These are phyloP conservation scores for Hestina assimilis DNA, from an alignment of 1,140 invertebrate species.

Conservation along the genomic window DNA sequence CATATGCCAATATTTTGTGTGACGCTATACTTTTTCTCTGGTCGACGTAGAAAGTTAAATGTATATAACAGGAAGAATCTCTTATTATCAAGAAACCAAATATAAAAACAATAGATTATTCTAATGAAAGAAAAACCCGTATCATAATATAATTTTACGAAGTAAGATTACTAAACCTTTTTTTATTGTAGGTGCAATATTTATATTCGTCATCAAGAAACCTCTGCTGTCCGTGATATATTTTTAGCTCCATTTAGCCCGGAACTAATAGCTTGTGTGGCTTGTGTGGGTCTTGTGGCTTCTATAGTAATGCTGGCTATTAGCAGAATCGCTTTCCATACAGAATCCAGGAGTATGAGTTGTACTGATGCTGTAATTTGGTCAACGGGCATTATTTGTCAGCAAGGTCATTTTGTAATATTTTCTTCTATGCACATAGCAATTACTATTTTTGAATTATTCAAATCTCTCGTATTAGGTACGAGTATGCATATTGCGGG, in stretches of 20 bases:
- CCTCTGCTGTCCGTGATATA: slow-evolving; percentile 80
- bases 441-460: no score
- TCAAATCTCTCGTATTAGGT: no score
- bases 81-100: no score
- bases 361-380: slow-evolving; percentile 79
- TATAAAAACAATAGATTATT: no score
- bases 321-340: slow-evolving; percentile 43
- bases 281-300: slow-evolving; percentile 74
- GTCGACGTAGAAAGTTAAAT: no score
- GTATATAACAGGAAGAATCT: no score
- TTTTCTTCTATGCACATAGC: no score
- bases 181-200: slow-evolving; percentile 79
- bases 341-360: slow-evolving; percentile 51
- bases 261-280: slow-evolving; percentile 76
- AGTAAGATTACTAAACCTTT: not conserved
- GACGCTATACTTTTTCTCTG: no score
- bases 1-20: no score
- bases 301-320: slow-evolving; percentile 75
- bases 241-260: slow-evolving; percentile 81
- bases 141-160: no score
- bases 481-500: no score
- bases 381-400: slow-evolving; percentile 81
- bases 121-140: no score
- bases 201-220: slow-evolving; percentile 81
- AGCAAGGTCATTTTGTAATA: slow-evolving; percentile 81